phyloP scores from a whole-genome alignment of 2,797 vertebrate species.

The Catostomus latipinnis region DNA sequence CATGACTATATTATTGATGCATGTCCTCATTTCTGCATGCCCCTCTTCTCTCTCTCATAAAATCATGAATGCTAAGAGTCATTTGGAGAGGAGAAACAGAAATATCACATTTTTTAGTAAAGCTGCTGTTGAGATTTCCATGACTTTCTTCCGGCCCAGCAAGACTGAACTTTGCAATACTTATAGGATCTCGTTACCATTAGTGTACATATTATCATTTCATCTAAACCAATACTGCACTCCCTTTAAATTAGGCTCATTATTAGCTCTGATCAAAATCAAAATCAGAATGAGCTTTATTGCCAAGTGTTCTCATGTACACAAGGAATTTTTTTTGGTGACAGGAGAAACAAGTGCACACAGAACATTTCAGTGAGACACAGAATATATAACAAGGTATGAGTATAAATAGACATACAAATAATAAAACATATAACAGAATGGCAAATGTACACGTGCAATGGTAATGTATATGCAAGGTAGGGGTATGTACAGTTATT shows the following conservation, averaged over 20 bases:
- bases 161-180: slow-evolving; percentile 43
- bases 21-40: not conserved
- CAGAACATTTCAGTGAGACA: too few relatives aligned
- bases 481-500: too few relatives aligned
- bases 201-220: slow-evolving; percentile 36
- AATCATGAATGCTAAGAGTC: slow-evolving; percentile 7
- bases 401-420: too few relatives aligned
- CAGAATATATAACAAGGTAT: too few relatives aligned
- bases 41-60: not conserved
- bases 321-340: too few relatives aligned
- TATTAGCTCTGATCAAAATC: slow-evolving; percentile 11
- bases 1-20: not conserved
- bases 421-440: too few relatives aligned
- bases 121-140: slow-evolving; percentile 21
- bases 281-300: too few relatives aligned
- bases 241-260: slow-evolving; percentile 22
- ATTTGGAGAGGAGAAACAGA: not conserved
- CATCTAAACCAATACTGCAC: slow-evolving; percentile 27
- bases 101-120: not conserved
- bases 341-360: too few relatives aligned
- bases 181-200: slow-evolving; percentile 30
- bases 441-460: too few relatives aligned
- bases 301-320: too few relatives aligned
- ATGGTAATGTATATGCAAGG: too few relatives aligned
- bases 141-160: slow-evolving; percentile 25